phyloP scores from a whole-genome alignment of 1,140 invertebrate species.

The Apocrypta bakeri region DNA sequence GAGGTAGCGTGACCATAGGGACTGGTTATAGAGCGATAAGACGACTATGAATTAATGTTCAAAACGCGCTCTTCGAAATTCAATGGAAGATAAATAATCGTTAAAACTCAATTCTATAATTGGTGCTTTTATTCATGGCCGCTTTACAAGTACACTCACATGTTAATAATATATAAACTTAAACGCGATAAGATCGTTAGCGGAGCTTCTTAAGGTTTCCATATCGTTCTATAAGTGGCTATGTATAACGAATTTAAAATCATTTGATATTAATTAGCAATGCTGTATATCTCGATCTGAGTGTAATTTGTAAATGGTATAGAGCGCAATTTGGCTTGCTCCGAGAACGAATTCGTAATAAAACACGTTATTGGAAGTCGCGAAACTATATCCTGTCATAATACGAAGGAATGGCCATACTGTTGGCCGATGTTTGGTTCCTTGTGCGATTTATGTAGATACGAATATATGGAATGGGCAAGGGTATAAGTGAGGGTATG shows the following conservation, averaged over 20 bases:
- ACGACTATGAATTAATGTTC: constrained; percentile 65
- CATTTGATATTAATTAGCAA: neutral
- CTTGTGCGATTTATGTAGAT: neutral
- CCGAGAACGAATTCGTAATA: constrained; percentile 6
- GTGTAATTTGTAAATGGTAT: neutral
- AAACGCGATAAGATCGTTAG: too few species aligned
- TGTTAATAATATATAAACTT: neutral
- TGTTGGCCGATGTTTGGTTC: constrained; percentile 48
- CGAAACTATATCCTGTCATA: constrained; percentile 29
- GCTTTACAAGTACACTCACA: neutral
- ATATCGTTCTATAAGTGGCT: too few species aligned
- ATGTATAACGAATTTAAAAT: neutral
- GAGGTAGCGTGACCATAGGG: constrained; percentile 60
- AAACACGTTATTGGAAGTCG: constrained; percentile 30
- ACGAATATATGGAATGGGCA: neutral
- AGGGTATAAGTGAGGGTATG: neutral
- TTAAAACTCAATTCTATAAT: constrained; percentile 64
- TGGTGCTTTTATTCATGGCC: constrained; percentile 44
- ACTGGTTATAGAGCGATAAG: constrained; percentile 65
- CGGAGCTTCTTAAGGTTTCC: too few species aligned
- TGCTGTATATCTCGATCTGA: neutral
- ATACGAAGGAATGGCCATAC: constrained; percentile 43
- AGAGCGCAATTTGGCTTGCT: neutral
- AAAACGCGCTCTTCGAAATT: constrained; percentile 65
- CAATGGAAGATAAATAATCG: constrained; percentile 68